Evolutionary conservation across 2,888 invertebrate genomes (phyloP), one percentile per base, ranked within the genome.

Genomic region (Ophion obscuratus): DNA sequence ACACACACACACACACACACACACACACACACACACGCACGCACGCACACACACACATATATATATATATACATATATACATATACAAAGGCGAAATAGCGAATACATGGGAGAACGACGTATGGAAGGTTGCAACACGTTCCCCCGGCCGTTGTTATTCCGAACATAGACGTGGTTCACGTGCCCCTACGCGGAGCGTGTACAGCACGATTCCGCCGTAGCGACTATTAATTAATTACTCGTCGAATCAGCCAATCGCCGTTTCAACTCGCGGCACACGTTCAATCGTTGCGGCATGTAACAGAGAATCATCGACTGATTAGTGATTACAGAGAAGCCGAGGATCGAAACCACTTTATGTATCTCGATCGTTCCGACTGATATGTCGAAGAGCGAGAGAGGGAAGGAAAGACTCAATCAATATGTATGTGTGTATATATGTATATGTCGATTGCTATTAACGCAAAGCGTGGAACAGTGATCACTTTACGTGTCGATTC

Each of bases 141-240:
- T 24, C 36, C 36, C 24, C 36, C 20, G 14, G 44, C 47, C 44
- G 44, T 61, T 79, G 59, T 47, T 74, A 75, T 27, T 20, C 74
- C 47, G 20, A 79, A 81, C 44, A 75, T 61, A 68, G 6, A 31
- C 31, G 67, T 66, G 74, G 27, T 81, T 85, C 85, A 78, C 74
- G 70, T 70, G 68, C 17, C 53, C 53, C 53, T 53, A 53, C 17
- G 17, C 53, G 17, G 53, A 53, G 73, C 59, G 61, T 71, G 47
- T 64, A 40, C 78, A 68, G 66, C 79, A 64, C 59, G 70, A 47
- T 77, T 57, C 71, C 68, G 74, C 81, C 68, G 88, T 78, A 84
- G 86, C 84, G 84, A 87, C 87, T 90, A 89, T 89, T 91, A 90
- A 91, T 91, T 91, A 91, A 91, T 91, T 91, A 90, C 84, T 88